These are phyloP conservation scores for Pavo muticus DNA, from an alignment of 2,113 vertebrate species.

Conservation along the genomic window DNA sequence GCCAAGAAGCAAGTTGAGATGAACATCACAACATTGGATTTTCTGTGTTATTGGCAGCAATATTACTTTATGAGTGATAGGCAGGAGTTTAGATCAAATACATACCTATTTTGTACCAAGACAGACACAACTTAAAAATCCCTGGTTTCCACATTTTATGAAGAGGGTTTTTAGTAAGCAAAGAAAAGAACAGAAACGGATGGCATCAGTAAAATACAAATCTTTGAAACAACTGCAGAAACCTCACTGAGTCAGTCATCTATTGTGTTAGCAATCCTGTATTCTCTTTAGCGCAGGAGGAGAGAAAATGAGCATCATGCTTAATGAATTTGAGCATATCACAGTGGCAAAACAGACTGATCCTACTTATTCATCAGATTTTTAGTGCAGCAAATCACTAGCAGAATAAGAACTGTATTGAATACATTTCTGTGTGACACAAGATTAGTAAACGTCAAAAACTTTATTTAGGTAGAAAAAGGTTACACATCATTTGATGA, in stretches of 20 bases:
- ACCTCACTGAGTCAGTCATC: background rate
- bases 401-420: background rate
- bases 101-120: background rate
- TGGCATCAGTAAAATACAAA: background rate
- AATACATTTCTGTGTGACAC: background rate
- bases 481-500: too few relatives aligned
- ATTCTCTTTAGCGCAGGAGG: too few relatives aligned
- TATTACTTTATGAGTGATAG: background rate
- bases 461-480: background rate
- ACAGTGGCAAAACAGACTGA: background rate
- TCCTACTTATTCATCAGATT: background rate
- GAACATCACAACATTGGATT: background rate
- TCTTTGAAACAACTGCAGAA: background rate
- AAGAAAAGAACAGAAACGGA: background rate
- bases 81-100: background rate
- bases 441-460: background rate
- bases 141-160: background rate
- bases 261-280: background rate
- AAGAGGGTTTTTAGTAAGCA: background rate
- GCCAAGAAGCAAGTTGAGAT: background rate
- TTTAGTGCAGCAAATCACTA: background rate
- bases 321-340: background rate
- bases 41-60: background rate
- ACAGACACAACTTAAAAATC: background rate
- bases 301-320: background rate